A percentile compares a stretch with the other conserved stretches of the same genome.
Evolutionary conservation across 2,113 vertebrate genomes (phyloP).

Genomic region (Ondatra zibethicus): DNA sequence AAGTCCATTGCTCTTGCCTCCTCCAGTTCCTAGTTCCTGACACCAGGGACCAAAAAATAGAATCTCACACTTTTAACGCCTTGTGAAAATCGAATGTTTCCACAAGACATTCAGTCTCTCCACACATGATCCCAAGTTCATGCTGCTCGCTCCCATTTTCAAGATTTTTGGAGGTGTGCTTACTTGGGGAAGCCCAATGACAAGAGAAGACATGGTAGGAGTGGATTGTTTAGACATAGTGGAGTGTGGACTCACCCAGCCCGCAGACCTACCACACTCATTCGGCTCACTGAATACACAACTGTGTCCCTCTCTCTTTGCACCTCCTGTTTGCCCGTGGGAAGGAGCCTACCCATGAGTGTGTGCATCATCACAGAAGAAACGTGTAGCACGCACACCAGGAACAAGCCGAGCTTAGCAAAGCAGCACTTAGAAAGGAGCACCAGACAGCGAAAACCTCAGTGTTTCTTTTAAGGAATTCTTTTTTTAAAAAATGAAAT

Average conservation of each 20-base stretch:
- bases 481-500: neutral
- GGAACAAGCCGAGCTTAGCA: neutral
- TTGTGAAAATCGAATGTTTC: slow-evolving; percentile 27
- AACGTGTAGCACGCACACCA: neutral
- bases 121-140: neutral
- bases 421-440: neutral
- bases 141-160: neutral
- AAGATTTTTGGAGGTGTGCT: neutral
- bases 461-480: neutral
- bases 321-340: neutral
- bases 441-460: neutral
- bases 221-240: neutral
- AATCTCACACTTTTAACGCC: neutral
- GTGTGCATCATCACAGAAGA: neutral
- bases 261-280: neutral
- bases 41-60: neutral
- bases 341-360: no score
- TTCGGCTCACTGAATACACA: neutral
- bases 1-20: neutral
- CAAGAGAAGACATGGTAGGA: neutral
- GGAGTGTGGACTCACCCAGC: neutral
- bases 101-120: neutral
- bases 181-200: neutral
- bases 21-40: neutral
- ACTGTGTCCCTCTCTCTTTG: neutral